Evolutionary conservation across 1,140 invertebrate genomes (phyloP).

Genomic region (Trichoplusia ni): DNA sequence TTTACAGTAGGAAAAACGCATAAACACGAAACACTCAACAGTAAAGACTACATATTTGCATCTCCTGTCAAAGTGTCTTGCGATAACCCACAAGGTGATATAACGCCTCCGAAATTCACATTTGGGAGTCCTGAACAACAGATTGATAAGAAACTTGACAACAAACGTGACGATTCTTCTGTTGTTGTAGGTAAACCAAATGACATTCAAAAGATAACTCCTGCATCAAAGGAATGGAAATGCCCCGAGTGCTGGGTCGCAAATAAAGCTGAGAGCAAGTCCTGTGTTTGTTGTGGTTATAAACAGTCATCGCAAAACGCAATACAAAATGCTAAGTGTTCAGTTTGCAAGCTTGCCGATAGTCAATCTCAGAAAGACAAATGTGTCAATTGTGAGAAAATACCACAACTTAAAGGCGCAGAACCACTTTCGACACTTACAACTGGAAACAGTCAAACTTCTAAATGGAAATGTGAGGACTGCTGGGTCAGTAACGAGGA

Average conservation of each 20-base stretch:
- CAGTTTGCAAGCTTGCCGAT: constrained; percentile 25
- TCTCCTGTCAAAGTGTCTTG: constrained; percentile 48
- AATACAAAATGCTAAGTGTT: constrained; percentile 8
- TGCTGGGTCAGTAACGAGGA: constrained; percentile 85
- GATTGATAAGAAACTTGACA: constrained; percentile 35
- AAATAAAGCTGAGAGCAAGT: constrained; percentile 2
- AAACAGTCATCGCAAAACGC: not conserved
- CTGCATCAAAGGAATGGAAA: constrained; percentile 76
- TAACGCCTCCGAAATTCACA: constrained; percentile 42
- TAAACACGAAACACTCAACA: constrained; percentile 34
- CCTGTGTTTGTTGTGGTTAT: constrained; percentile 24
- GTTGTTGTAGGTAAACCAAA: constrained; percentile 40
- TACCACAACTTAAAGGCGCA: not conserved
- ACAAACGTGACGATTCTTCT: constrained; percentile 25
- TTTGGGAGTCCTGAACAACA: constrained; percentile 49
- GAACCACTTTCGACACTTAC: not conserved
- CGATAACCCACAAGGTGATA: constrained; percentile 27
- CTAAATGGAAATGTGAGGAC: constrained; percentile 84
- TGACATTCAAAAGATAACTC: constrained; percentile 36
- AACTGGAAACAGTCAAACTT: not conserved
- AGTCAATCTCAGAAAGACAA: constrained; percentile 21
- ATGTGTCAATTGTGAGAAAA: constrained; percentile 31
- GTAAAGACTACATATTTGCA: constrained; percentile 50
- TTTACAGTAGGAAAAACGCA: constrained; percentile 18
- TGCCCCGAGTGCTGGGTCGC: constrained; percentile 82